Evolutionary conservation across 1,140 invertebrate species (phyloP), one percentile per base, ranked within the genome.

Genomic region (Drosophila ogumai): DNA sequence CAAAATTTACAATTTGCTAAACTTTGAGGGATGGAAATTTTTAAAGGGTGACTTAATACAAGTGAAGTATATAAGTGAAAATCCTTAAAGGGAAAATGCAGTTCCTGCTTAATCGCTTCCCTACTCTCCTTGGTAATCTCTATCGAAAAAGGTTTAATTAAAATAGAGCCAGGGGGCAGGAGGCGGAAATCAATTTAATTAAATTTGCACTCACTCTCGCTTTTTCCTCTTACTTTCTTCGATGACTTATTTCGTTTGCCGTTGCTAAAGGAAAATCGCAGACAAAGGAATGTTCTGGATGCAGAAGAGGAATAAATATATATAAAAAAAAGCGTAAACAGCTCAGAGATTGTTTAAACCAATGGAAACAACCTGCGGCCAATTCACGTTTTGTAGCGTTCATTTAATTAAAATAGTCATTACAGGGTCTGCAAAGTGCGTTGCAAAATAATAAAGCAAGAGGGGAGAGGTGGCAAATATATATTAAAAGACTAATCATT

Each of bases 1-100:
- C 74, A 82, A 76, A 65, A 73, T 88, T 88, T 82, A 55, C 80
- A 74, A 68, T 86, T 82, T 47, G 34, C 40, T 38, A 77, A 73
- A 61, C 71, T 81, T 77, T 22, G 36, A 47, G 47, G 0, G 25
- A 49, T 41, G 19, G n/a, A 19, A 49, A 22, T 73, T 22, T 32
- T 73, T 72, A 28, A 72, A 49, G 66, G 58, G 31, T 17, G 10
- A 36, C 17, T 15, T 32, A 25, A 38, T 46, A 28, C n/a, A n/a
- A 9, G 15, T 34, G 9, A n/a, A 9, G 15, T 34, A 13, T 36
- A n/a, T 19, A 3, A 40, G 28, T 25, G 15, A 13, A 41, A 40
- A 40, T 25, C 19, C 64, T 57, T 52, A 58, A 31, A 65, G 55
- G 5, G n/a, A 68, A 43, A 65, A 17, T 65, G 60, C 66, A 52